Evolutionary conservation across 1,140 invertebrate species (phyloP).

Genomic region (Lamellibrachia luymesi): DNA sequence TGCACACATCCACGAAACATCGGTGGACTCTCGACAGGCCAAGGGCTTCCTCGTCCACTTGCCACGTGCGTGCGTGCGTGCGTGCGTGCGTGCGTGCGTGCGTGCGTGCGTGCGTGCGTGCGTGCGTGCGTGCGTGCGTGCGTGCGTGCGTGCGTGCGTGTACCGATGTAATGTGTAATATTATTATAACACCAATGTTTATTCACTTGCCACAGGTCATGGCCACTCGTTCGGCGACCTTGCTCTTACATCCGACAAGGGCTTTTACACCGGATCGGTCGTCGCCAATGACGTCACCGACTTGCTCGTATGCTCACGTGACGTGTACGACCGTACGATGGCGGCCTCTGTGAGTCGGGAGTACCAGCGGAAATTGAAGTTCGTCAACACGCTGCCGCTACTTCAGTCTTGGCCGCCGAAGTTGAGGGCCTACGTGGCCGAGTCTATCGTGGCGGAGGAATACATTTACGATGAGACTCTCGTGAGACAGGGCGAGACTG

Average conservation of each 20-base stretch:
- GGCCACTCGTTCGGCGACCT: slow-evolving; percentile 54
- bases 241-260: slow-evolving; percentile 47
- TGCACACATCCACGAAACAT: too few species aligned
- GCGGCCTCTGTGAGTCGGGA: slow-evolving; percentile 1
- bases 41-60: too few species aligned
- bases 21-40: too few species aligned
- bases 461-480: slow-evolving; percentile 8
- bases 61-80: background rate
- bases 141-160: background rate
- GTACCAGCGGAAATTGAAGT: slow-evolving; percentile 22
- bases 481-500: slow-evolving; percentile 16
- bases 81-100: background rate
- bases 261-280: slow-evolving; percentile 50
- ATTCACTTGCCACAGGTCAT: slow-evolving; percentile 3
- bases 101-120: background rate
- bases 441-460: background rate
- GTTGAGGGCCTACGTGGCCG: slow-evolving; percentile 6
- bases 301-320: slow-evolving; percentile 46
- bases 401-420: background rate
- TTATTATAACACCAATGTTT: background rate
- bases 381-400: slow-evolving; percentile 16
- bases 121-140: background rate
- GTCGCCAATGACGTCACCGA: slow-evolving; percentile 47
- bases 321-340: slow-evolving; percentile 52
- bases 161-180: background rate